phyloP scores from a whole-genome alignment of 2,797 vertebrate genomes.

The Gobio occitaniae region DNA sequence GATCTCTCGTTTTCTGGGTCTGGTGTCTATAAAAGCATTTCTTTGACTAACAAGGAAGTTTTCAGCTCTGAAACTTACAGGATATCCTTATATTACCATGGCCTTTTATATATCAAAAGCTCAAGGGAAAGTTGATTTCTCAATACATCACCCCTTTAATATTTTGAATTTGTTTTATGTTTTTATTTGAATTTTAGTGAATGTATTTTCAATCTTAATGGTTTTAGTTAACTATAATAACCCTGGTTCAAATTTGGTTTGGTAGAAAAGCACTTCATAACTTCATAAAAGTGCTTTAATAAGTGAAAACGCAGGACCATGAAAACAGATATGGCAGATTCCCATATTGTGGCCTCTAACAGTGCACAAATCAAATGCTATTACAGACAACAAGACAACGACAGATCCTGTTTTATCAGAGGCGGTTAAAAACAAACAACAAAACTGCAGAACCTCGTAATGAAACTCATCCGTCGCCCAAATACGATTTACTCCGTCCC shows the following conservation, averaged over 20 bases:
- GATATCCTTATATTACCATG: no score
- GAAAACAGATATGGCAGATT: not conserved
- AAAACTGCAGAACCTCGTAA: conserved; percentile 48
- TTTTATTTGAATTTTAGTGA: no score
- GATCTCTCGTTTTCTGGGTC: no score
- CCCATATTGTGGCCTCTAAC: not conserved
- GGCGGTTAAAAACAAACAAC: conserved; percentile 55
- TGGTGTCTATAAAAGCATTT: no score
- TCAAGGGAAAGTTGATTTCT: no score
- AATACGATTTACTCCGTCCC: conserved; percentile 64
- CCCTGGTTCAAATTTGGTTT: not conserved
- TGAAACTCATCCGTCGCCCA: conserved; percentile 64
- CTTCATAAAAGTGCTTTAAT: not conserved
- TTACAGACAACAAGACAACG: conserved; percentile 26
- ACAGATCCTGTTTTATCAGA: conserved; percentile 28
- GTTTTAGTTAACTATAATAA: not conserved
- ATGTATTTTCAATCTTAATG: not conserved
- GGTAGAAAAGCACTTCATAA: not conserved
- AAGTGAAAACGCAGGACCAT: not conserved
- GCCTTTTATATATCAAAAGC: no score
- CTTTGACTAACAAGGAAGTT: no score
- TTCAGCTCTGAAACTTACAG: no score
- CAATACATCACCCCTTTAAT: no score
- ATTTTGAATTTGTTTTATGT: no score
- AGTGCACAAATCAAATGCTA: conserved; percentile 8